Evolutionary conservation across 2,888 invertebrate species (phyloP), one percentile per base, ranked within the genome.

Genomic region (Pyrgus malvae): DNA sequence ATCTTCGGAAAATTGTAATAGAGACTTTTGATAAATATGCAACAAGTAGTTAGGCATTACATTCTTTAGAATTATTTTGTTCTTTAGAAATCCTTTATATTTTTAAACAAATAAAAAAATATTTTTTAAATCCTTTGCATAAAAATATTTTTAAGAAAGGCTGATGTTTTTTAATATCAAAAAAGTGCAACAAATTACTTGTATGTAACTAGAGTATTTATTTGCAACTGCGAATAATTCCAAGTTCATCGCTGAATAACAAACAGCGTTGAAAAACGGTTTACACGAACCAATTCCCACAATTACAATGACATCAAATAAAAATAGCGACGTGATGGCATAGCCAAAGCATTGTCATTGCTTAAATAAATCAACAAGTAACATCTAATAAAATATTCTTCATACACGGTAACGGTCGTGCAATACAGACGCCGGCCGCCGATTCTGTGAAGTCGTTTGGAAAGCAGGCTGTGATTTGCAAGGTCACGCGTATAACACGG

Each of bases 401-500:
- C 74, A 81, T 73, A 79, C 78, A 80, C 67, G 70, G 73, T 77
- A 75, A 74, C 72, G 66, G 78, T 79, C 80, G 81, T 78, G 82
- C 81, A 83, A 80, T 75, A 81, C 80, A 85, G 82, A 80, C 83
- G 84, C 79, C 79, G 80, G 76, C 76, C 71, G 76, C 68, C 78
- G 75, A 72, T 90, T 90, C 89, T 82, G 71, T 79, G 89, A 89
- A 90, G 84, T 84, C 83, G 88, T 89, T 90, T 89, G 86, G 89
- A 90, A 90, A 90, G 89, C 89, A 87, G 89, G 85, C 84, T 87
- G 89, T 89, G 89, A 89, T 89, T 89, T 90, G 89, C 90, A 90
- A 90, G 90, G 90, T 90, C 90, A 89, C 88, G 85, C 84, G 86
- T 83, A 89, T 89, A 88, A 89, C 89, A 89, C 90, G 90, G 90